Conservation (phyloP, 2,113 vertebrate species). For the Phyllostomus discolor region DNA sequence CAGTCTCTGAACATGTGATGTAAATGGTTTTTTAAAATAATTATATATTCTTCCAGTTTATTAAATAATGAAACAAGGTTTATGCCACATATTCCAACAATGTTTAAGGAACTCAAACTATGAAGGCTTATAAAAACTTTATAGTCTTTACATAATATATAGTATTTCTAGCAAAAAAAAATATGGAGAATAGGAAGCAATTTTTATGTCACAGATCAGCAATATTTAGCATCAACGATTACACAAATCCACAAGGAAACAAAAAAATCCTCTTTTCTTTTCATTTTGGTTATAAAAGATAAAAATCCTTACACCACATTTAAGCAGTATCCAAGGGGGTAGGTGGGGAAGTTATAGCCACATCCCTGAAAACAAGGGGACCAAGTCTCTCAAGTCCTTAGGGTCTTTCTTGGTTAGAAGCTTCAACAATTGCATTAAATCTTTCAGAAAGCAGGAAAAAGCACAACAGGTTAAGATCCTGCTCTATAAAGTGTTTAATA, state of each 20-base stretch:
- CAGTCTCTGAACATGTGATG: background rate
- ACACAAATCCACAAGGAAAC: slow-evolving; percentile 10
- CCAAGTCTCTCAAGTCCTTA: background rate
- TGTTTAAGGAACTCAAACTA: slow-evolving; percentile 54
- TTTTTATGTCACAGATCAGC: background rate
- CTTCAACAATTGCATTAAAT: background rate
- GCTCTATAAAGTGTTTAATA: background rate
- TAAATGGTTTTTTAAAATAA: background rate
- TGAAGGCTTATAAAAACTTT: slow-evolving; percentile 39
- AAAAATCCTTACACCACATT: background rate
- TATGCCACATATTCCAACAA: slow-evolving; percentile 14
- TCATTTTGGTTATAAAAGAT: slow-evolving; percentile 36
- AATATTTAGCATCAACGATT: slow-evolving; percentile 2
- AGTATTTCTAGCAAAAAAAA: slow-evolving; percentile 32
- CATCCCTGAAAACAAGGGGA: background rate
- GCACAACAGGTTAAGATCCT: background rate
- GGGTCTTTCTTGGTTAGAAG: background rate
- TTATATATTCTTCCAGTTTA: slow-evolving; percentile 54
- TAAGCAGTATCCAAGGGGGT: background rate
- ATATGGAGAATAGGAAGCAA: slow-evolving; percentile 1
- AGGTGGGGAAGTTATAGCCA: background rate
- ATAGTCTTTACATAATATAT: slow-evolving; percentile 13
- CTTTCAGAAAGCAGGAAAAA: background rate
- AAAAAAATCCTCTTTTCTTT: background rate
- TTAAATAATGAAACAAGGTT: slow-evolving; percentile 60